These are phyloP conservation scores for Fundulus diaphanus DNA, from an alignment of 2,797 vertebrate species.

Conservation along the genomic window DNA sequence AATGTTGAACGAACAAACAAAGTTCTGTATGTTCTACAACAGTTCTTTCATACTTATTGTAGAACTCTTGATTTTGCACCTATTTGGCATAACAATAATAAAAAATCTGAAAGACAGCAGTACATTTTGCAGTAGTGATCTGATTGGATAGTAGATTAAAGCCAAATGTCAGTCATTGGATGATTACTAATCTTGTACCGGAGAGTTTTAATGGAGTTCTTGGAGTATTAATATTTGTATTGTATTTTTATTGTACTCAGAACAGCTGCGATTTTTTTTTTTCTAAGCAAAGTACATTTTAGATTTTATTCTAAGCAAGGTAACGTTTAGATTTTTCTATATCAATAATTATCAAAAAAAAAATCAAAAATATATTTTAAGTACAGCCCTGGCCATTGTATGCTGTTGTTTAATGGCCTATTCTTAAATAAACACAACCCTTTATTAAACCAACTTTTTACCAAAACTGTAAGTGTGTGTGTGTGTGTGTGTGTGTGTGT, in stretches of 20 bases:
- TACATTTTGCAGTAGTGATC: not conserved
- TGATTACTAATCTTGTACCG: conserved; percentile 8
- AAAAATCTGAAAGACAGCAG: not conserved
- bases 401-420: too few species aligned
- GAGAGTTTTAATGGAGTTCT: conserved; percentile 4
- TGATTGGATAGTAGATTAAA: conserved; percentile 18
- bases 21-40: conserved; percentile 9
- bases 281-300: not conserved
- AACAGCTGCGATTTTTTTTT: not conserved
- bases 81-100: conserved; percentile 5
- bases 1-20: conserved; percentile 1
- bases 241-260: not conserved
- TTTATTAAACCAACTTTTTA: too few species aligned
- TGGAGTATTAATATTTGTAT: not conserved
- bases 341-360: too few species aligned
- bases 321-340: too few species aligned
- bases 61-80: not conserved
- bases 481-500: too few species aligned
- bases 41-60: not conserved
- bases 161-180: conserved; percentile 13
- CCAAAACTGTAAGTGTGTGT: too few species aligned
- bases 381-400: too few species aligned
- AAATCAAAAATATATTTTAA: too few species aligned
- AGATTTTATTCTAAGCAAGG: not conserved
- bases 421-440: too few species aligned